These are phyloP conservation scores for Parus major DNA, from an alignment of 2,113 vertebrate genomes.

Conservation along the genomic window DNA sequence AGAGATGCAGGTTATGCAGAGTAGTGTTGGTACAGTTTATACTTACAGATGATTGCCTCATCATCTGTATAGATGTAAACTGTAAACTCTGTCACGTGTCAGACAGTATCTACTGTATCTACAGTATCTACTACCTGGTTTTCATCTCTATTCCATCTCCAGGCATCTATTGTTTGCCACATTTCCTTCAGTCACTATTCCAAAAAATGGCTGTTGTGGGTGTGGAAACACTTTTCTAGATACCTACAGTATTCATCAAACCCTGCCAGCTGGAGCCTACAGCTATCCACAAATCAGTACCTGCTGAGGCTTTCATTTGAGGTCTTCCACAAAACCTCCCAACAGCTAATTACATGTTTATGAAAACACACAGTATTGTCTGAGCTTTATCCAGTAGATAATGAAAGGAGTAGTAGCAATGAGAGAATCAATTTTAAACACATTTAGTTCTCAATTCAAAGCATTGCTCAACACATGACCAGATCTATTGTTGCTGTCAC, in stretches of 20 bases:
- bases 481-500: background rate
- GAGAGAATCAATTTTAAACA: background rate
- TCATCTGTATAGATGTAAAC: no score
- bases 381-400: background rate
- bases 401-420: background rate
- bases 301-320: background rate
- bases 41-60: background rate
- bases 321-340: rapidly evolving
- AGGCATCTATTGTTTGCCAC: background rate
- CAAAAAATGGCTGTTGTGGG: background rate
- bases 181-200: background rate
- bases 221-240: background rate
- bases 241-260: background rate
- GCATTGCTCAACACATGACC: rapidly evolving
- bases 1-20: background rate
- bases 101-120: no score
- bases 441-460: background rate
- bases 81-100: background rate
- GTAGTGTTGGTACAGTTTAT: background rate
- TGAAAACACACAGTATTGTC: background rate
- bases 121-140: background rate
- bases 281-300: background rate
- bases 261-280: background rate
- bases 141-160: background rate
- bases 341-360: background rate